Base-by-base conservation (phyloP, 2,113 vertebrate species). In the Marmota monax region DNA sequence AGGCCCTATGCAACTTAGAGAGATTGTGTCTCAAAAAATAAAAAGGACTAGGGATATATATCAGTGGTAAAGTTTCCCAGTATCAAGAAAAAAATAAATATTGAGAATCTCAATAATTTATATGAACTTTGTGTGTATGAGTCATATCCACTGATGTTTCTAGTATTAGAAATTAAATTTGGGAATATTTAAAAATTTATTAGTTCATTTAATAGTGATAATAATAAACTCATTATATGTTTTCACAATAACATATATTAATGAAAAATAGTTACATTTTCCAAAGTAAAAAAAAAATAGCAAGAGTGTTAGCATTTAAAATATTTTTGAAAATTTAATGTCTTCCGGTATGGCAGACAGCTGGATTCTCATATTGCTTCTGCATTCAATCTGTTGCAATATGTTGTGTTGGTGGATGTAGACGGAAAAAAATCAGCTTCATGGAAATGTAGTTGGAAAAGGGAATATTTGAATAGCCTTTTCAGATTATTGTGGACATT, bases 391-490 rank as follows among this genome's bases (percentile, higher is more conserved):
- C 84, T 90, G 79, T 84, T 87, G 37, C 6, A 84, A 12, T 76
- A 34, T 79, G 51, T 74, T 70, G n/a, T 25, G 22, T 29, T 51
- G 42, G 9, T 61, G 92, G 92, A 93, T 87, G 37, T 16, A n/a
- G n/a, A 93, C 72, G 29, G 76, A 85, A 69, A 94, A 96, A 90
- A 95, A 83, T 61, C 25, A 53, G 51, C 42, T 58, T 80, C 39
- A 48, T 9, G 89, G 72, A 90, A 65, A 76, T 1, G 9, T 58
- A 42, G 70, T 42, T 79, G 56, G 48, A 61, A 67, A 92, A 93
- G n/a, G 39, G 27, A 53, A 16, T 73, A 53, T 58, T 83, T 94
- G n/a, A 90, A 51, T 18, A 37, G 65, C 18, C 22, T 90, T 84
- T 95, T 74, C 78, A 85, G 72, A 53, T 88, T 58, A 84, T 53